phyloP scores from a whole-genome alignment of 2,888 invertebrate genomes.

The Cephus nigrinus region DNA sequence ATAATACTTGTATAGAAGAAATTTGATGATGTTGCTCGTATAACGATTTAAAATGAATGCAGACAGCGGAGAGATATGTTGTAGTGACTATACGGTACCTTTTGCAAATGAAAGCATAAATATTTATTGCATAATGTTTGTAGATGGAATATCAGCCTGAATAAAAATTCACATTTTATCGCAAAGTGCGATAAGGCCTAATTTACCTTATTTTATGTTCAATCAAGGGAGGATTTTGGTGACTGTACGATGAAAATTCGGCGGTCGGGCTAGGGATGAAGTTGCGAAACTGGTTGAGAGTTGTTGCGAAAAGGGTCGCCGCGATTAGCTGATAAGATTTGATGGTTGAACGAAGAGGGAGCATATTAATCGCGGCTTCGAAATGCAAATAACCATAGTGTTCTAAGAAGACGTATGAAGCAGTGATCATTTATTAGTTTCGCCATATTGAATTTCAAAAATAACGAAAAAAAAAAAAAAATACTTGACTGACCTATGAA shows the following conservation, averaged over 20 bases:
- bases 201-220: neutral
- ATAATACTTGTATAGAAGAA: neutral
- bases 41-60: conserved; percentile 9
- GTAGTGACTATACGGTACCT: neutral
- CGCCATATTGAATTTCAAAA: neutral
- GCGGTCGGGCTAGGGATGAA: neutral
- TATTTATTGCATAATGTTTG: neutral
- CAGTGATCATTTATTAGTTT: neutral
- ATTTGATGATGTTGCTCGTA: neutral
- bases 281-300: conserved; percentile 12
- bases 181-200: neutral
- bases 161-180: neutral
- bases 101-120: neutral
- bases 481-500: neutral
- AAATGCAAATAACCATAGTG: neutral
- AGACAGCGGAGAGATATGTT: neutral
- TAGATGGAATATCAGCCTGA: neutral
- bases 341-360: neutral
- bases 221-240: neutral
- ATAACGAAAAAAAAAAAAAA: neutral
- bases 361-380: neutral
- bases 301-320: conserved; percentile 6
- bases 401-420: neutral
- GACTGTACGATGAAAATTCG: neutral
- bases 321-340: neutral